Base-by-base conservation (phyloP, 2,888 invertebrate species). In the Stenchaetothrips biformis region DNA sequence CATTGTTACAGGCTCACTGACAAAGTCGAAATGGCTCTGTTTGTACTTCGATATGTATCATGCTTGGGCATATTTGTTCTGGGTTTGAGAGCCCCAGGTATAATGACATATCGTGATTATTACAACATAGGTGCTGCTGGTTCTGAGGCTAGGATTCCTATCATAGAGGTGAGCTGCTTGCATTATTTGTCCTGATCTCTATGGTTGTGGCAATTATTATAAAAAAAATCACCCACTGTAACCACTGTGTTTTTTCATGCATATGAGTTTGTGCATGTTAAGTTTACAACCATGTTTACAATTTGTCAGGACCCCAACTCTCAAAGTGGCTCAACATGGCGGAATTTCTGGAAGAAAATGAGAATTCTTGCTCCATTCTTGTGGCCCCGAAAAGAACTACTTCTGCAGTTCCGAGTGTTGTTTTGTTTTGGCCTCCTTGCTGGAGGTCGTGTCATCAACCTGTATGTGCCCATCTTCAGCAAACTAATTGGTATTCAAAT, bases 401-500 rank as follows among this genome's bases (percentile, higher is more conserved):
- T 89, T 11, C 89, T 99, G 7, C 98, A 99, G 87, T 83, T 94
- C 0, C 89, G 93, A 81, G 97, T 99, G 0, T 81, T 96, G 25
- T 85, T 95, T 81, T 98, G 98, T 87, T 90, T 99, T 67, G 8
- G 90, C 0, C 87, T 96, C 13, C 89, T 99, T 78, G 86, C 91
- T 13, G 90, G 89, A 18, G 98, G 98, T 21, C 90, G 99, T 84
- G 92, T 92, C 0, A 92, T 96, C 83, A 99, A 98, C 88, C 89
- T 99, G 2, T 95, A 92, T 86, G 95, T 98, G 80, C 99, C 98
- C 77, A 92, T 99, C 85, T 98, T 96, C 87, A 95, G 94, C 87
- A 97, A 96, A 88, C 89, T 91, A 84, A 97, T 99, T 85, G 96
- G 96, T 96, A 88, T 88, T 90, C 85, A 37, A 48, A 16, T 21